Evolutionary conservation across 1,140 invertebrate species (phyloP).

Genomic region (Cataglyphis hispanica): DNA sequence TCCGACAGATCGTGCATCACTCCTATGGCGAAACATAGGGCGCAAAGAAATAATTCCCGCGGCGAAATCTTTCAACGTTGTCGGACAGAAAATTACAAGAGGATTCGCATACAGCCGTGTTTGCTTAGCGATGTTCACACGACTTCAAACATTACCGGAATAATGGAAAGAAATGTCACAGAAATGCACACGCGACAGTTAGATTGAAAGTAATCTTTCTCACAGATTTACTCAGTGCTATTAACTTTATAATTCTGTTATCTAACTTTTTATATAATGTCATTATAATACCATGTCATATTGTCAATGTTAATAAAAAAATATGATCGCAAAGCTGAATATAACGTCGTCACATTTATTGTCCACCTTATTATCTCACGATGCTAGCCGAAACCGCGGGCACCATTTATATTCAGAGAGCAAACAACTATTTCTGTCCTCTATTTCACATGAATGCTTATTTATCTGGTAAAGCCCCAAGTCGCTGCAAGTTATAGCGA

Average conservation of each 20-base stretch:
- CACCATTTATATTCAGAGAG: not conserved
- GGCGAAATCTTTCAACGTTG: constrained; percentile 36
- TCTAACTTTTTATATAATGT: not conserved
- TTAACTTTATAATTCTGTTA: not conserved
- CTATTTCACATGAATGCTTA: not conserved
- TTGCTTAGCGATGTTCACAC: constrained; percentile 40
- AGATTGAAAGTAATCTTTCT: not conserved
- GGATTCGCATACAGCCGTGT: not conserved
- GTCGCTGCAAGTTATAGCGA: not conserved
- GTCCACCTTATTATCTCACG: not conserved
- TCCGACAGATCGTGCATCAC: constrained; percentile 50
- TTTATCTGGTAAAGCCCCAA: not conserved
- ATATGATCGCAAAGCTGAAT: not conserved
- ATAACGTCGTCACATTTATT: not conserved
- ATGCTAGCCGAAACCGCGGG: not conserved
- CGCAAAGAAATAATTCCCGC: constrained; percentile 37
- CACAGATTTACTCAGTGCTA: not conserved
- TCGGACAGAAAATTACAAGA: constrained; percentile 45
- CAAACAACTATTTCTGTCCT: not conserved
- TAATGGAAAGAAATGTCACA: not conserved
- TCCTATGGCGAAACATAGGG: constrained; percentile 3
- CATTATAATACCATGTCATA: not conserved
- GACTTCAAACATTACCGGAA: not conserved
- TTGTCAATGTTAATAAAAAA: constrained; percentile 5
- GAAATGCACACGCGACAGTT: too few relatives aligned